Conservation (phyloP, 2,888 invertebrate genomes). For the Parnassius mnemosyne region DNA sequence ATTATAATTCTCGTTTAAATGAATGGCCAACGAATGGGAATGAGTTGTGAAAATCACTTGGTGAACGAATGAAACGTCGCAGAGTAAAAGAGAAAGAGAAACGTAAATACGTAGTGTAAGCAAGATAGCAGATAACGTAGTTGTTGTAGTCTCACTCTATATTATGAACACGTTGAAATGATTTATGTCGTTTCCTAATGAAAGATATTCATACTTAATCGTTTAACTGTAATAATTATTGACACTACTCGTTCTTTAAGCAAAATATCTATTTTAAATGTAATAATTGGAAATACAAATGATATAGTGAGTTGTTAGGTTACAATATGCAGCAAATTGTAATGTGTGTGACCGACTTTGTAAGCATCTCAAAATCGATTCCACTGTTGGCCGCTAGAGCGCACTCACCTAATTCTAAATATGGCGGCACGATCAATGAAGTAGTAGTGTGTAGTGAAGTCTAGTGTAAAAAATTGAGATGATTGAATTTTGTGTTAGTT, state of each 20-base stretch:
- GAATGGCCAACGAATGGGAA: background rate
- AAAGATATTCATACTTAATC: too few species aligned
- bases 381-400: slow-evolving; percentile 68
- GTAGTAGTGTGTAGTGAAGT: slow-evolving; percentile 79
- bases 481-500: slow-evolving; percentile 72
- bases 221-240: too few species aligned
- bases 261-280: too few species aligned
- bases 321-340: slow-evolving; percentile 18
- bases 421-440: slow-evolving; percentile 91
- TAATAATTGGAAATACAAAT: too few species aligned
- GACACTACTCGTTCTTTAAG: too few species aligned
- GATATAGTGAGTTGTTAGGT: slow-evolving; percentile 4
- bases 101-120: slow-evolving; percentile 4
- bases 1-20: too few species aligned
- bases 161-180: too few species aligned
- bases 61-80: slow-evolving; percentile 10
- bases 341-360: slow-evolving; percentile 23
- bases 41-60: slow-evolving; percentile 12
- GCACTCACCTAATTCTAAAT: slow-evolving; percentile 76
- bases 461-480: slow-evolving; percentile 75
- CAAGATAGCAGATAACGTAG: slow-evolving; percentile 4
- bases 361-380: slow-evolving; percentile 54
- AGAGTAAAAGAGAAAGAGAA: slow-evolving; percentile 19
- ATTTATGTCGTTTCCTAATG: too few species aligned
- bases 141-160: background rate